Evolutionary conservation across 2,797 vertebrate genomes (phyloP).

Genomic region (Steatocranus sp.): DNA sequence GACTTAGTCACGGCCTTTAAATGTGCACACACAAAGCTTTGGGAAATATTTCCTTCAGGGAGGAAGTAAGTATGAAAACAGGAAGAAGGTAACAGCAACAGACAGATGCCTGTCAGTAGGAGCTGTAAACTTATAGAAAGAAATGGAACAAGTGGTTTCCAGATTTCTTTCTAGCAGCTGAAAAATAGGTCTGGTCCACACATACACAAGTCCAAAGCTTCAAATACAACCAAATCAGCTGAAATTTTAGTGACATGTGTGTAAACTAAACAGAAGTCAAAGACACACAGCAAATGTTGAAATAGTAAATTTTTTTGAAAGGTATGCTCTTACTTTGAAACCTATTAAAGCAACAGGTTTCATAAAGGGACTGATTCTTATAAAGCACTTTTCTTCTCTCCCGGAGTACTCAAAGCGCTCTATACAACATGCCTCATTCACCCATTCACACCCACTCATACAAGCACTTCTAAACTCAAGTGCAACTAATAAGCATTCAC

Average conservation of each 20-base stretch:
- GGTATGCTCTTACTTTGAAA: background rate
- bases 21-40: background rate
- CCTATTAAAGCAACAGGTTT: background rate
- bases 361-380: no score
- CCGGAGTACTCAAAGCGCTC: no score
- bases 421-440: no score
- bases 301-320: background rate
- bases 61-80: constrained; percentile 61
- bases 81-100: constrained; percentile 41
- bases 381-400: no score
- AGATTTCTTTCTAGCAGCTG: background rate
- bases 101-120: background rate
- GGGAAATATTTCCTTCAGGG: constrained; percentile 32
- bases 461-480: no score
- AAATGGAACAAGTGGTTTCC: background rate
- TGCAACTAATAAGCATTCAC: no score
- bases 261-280: background rate
- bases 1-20: constrained; percentile 1
- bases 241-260: background rate
- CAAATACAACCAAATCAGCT: background rate
- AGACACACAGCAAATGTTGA: background rate
- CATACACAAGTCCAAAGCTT: background rate
- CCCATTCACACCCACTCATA: no score
- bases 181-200: rapidly evolving
- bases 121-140: background rate